Evolutionary conservation across 2,888 invertebrate species (phyloP).

Genomic region (Spodoptera exigua): DNA sequence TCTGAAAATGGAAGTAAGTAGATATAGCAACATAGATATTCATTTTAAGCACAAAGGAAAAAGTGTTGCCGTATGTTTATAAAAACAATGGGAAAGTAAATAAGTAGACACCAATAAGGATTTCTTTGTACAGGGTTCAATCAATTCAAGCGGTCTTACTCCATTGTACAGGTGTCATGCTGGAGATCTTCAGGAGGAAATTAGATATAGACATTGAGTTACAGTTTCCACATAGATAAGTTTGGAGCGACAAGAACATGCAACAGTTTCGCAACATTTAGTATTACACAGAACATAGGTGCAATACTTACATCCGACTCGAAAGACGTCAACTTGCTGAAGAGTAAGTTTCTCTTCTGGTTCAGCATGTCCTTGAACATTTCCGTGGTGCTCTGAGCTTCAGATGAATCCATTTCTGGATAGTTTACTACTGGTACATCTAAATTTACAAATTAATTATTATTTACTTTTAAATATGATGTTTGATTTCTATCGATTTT

Average conservation of each 20-base stretch:
- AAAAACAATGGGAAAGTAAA: not conserved
- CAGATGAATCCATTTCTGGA: conserved; percentile 91
- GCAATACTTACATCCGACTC: conserved; percentile 95
- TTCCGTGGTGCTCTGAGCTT: conserved; percentile 94
- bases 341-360: conserved; percentile 96
- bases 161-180: conserved; percentile 52
- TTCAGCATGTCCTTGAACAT: conserved; percentile 98
- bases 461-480: too few species aligned
- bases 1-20: conserved; percentile 17
- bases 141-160: conserved; percentile 20
- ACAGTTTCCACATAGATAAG: conserved; percentile 30
- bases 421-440: conserved; percentile 89
- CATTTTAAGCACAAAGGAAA: conserved; percentile 18
- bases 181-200: conserved; percentile 50
- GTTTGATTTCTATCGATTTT: too few species aligned
- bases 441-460: conserved; percentile 44
- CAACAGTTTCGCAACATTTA: conserved; percentile 67
- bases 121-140: conserved; percentile 4
- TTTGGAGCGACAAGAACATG: conserved; percentile 66
- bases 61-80: conserved; percentile 4
- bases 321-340: conserved; percentile 96
- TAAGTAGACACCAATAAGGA: conserved; percentile 1
- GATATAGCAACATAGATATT: conserved; percentile 23
- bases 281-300: conserved; percentile 3
- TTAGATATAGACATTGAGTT: conserved; percentile 28